A percentile compares a stretch with the other conserved stretches of the same genome.
Conservation (phyloP, 2,113 vertebrate species). For the Montifringilla adamsi region DNA sequence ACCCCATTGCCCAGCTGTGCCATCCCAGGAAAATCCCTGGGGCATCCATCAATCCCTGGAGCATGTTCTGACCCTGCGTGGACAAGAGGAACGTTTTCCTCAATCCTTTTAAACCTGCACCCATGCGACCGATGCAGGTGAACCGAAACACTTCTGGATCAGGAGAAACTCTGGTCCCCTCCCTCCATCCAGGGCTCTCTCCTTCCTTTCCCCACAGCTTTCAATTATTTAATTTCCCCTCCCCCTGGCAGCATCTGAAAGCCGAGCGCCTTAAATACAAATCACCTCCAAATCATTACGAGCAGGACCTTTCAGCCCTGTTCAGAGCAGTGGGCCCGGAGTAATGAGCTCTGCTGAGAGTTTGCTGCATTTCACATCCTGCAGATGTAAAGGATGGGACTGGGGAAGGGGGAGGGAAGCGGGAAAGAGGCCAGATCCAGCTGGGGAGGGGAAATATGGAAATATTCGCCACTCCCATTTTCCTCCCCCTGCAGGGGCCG, state of each 20-base stretch:
- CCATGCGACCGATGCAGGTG: accelerated
- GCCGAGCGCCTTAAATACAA: conserved; percentile 67
- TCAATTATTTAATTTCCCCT: conserved; percentile 60
- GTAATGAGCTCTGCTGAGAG: conserved; percentile 76
- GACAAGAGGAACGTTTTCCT: neutral
- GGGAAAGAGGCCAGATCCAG: neutral
- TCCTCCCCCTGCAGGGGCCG: neutral
- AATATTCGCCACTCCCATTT: neutral
- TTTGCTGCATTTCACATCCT: conserved; percentile 52
- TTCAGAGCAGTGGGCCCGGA: conserved; percentile 14
- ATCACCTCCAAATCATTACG: conserved; percentile 68
- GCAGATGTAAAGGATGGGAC: neutral
- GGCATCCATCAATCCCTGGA: neutral
- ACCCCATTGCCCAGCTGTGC: accelerated
- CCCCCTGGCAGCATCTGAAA: neutral
- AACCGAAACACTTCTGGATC: accelerated
- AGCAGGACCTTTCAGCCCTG: conserved; percentile 62
- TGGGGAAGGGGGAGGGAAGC: neutral
- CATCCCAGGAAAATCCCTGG: neutral
- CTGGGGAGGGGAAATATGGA: neutral
- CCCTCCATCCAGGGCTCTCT: neutral
- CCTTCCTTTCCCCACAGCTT: conserved; percentile 12
- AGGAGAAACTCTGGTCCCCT: neutral
- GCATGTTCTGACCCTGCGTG: accelerated
- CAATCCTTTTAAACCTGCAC: neutral